Conservation (phyloP, 1,140 invertebrate genomes). For the Bombus sibiricus region DNA sequence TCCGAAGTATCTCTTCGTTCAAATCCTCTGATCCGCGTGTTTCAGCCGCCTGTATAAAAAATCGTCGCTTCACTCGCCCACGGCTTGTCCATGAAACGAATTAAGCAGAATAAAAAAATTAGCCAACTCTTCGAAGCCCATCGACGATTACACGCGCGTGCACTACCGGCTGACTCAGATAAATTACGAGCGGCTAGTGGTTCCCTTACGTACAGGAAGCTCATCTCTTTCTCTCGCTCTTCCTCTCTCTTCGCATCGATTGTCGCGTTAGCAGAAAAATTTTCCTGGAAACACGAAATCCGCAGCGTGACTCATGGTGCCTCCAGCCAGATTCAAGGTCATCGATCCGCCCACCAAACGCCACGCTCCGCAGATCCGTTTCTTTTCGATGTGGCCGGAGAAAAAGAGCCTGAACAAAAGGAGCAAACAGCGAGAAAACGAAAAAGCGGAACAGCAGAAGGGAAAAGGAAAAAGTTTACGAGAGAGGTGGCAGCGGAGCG, state of each 20-base stretch:
- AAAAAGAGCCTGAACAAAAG: background rate
- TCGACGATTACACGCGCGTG: background rate
- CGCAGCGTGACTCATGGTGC: conserved; percentile 55
- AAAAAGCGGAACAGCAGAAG: background rate
- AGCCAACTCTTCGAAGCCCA: conserved; percentile 21
- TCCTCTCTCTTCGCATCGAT: conserved; percentile 50
- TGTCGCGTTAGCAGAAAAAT: conserved; percentile 56
- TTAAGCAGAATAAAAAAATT: background rate
- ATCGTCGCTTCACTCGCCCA: background rate
- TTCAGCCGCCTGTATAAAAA: background rate
- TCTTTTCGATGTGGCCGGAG: background rate
- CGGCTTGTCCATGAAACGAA: background rate
- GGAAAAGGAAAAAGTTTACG: background rate
- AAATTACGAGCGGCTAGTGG: conserved; percentile 38
- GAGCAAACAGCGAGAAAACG: too few species aligned
- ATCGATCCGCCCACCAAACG: conserved; percentile 57
- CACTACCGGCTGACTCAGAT: conserved; percentile 40
- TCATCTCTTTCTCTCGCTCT: background rate
- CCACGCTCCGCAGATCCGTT: background rate
- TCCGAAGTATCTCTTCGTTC: background rate
- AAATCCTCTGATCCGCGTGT: background rate
- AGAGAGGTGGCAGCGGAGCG: background rate
- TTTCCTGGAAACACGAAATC: conserved; percentile 58
- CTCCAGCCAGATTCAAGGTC: conserved; percentile 63
- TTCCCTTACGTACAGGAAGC: conserved; percentile 48